phyloP scores from a whole-genome alignment of 2,797 vertebrate species.

The Bufotes viridis region DNA sequence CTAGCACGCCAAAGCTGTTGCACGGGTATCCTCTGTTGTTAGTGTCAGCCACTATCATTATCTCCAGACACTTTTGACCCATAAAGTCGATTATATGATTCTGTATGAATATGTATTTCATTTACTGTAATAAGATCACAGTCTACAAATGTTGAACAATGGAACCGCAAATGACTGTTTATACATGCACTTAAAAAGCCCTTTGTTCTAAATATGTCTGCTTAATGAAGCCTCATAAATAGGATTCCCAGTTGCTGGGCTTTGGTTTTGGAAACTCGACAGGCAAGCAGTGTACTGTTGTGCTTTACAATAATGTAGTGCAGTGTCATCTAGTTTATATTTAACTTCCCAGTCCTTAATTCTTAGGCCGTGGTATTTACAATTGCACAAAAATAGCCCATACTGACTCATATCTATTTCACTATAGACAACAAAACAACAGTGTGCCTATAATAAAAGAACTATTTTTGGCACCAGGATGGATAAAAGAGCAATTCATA shows the following conservation, averaged over 20 bases:
- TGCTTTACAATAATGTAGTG: slow-evolving; percentile 31
- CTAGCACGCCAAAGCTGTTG: not conserved
- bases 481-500: slow-evolving; percentile 3
- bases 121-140: slow-evolving; percentile 11
- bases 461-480: not conserved
- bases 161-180: not conserved
- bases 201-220: slow-evolving; percentile 32
- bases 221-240: slow-evolving; percentile 34
- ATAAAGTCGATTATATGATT: not conserved
- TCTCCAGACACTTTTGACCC: not conserved
- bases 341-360: slow-evolving; percentile 42
- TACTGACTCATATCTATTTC: slow-evolving; percentile 26
- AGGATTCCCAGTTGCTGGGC: slow-evolving; percentile 38
- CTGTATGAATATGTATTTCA: not conserved
- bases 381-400: slow-evolving; percentile 44
- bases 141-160: slow-evolving; percentile 7
- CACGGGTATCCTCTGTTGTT: not conserved
- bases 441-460: slow-evolving; percentile 27
- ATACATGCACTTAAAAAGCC: slow-evolving; percentile 21
- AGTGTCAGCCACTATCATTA: not conserved
- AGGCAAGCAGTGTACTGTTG: slow-evolving; percentile 28
- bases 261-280: slow-evolving; percentile 43
- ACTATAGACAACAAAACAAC: slow-evolving; percentile 42
- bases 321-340: slow-evolving; percentile 47
- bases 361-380: slow-evolving; percentile 35